Evolutionary conservation across 1,140 invertebrate genomes (phyloP), one percentile per base, ranked within the genome.

Genomic region (Trachymyrmex cornetzi): DNA sequence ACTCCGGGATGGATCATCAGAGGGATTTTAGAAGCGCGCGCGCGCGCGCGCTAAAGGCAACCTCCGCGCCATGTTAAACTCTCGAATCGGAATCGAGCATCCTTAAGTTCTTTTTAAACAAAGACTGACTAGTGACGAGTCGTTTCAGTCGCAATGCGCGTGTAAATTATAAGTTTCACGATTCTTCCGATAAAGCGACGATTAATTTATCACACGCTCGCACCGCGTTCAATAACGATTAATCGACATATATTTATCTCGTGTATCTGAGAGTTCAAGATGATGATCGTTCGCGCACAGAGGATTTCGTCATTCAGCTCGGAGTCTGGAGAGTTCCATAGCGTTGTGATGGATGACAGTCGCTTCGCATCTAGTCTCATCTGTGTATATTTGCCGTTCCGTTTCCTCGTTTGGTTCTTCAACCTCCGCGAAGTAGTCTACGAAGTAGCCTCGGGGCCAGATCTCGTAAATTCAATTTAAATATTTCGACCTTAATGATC

Each of bases 401-500:
- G 38, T 48, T 69, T 66, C 50, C 59, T 81, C 77, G 77, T 86
- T 27, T 69, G 61, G 85, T 80, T 81, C 61, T 84, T 84, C 57
- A 59, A 88, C 59, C 69, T 74, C 74, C 66, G 85, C 59, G 27
- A 75, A 80, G 84, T 86, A 50, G 69, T 86, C 88, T 86, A 82
- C 64, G 84, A 71, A 48, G 64, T 88, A 90, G 89, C 91, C 84
- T 50, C 75, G 77, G 77, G 90, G 93, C 89, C 77, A 89, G 91
- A 77, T 90, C 93, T 92, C 92, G 91, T 94, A 94, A 94, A 94
- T 94, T 94, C 91, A 94, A 94, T 95, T 94, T 93, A 94, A 95
- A 94, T 94, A 95, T 94, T 63, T 94, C 93, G 94, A 92, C 91
- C 94, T 94, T 95, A 95, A 95, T 94, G 94, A 94, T 93, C 91